Base-by-base conservation (phyloP, 2,113 vertebrate species). In the Pogonocichla stellata region DNA sequence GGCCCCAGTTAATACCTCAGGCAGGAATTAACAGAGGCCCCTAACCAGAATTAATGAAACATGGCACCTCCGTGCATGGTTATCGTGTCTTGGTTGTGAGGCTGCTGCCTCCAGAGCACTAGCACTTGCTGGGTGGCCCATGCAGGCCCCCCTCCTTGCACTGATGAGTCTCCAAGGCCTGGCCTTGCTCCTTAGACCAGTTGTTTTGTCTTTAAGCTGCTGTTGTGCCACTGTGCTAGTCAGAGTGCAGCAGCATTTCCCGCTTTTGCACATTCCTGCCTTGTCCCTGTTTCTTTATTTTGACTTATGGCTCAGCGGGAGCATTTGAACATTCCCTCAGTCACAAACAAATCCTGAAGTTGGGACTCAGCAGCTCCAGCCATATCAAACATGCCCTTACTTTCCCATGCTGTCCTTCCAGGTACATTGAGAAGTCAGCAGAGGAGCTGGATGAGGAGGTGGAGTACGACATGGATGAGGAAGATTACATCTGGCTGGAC, bases 401-500 rank as follows among this genome's bases (percentile, higher is more conserved):
- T 62, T 54, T 84, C 64, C 40, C 0, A 0, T 61, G 42, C 51
- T 73, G 22, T 88, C 43, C 92, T 86, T 96, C 77, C 94, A 99
- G 99, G 97, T 99, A 99, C 97, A 99, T 99, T 2, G 99, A 99
- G 96, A 99, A 99, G 96, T 99, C 99, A 0, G 98, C 99, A 9
- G 99, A 99, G 91, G 99, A 99, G 97, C 98, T 99, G 96, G 99
- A 99, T 29, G 99, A 99, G 93, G 99, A 99, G 90, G 99, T 99
- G 14, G 99, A 99, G 96, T 99, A 99, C 0, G 99, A 99, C 96
- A 99, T 99, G 85, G 99, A 99, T 2, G 99, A 99, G 95, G 99
- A 99, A 92, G 99, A 99, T 96, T 99, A 99, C 95, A 99, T 99
- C 97, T 99, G 99, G 99, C 98, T 99, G 67, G 99, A 99, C 96